Evolutionary conservation across 2,797 vertebrate genomes (phyloP), one percentile per base, ranked within the genome.

Genomic region (Morus bassanus): DNA sequence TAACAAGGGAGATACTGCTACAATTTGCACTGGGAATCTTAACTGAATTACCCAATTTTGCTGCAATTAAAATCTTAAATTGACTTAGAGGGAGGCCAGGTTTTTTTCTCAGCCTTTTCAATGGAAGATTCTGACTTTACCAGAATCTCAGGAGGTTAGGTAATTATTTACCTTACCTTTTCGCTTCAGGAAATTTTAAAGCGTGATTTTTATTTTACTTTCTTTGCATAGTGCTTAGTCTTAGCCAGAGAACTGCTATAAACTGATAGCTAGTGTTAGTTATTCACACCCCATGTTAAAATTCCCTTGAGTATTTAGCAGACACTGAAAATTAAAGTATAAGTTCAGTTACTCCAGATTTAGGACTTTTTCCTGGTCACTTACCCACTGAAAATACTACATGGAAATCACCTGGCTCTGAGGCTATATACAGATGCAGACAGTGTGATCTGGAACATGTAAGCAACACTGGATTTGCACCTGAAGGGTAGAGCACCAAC

Each of bases 381-480:
- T 77, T n/a, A 80, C 9, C 8, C 28, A 64, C 60, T 59, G 51
- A 74, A 91, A 89, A 53, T 19, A 10, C 24, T 8, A 10, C 2
- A 0, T 23, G 56, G 77, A 70, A 79, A 31, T 19, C 4, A 6
- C 30, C 57, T 37, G 31, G 21, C 59, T 41, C 48, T 56, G 54
- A 82, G 74, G 25, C 39, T 27, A 15, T 5, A 51, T 21, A 48
- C 11, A 56, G 45, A 17, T 4, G 16, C 30, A n/a, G 30, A 60
- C 0, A 0, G 0, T 9, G 18, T 8, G n/a, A 63, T 19, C 22
- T 1, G 0, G 51, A 77, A 22, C 23, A 39, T 0, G 3, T 9
- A 31, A 48, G 51, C 27, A 45, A 37, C 10, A 5, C 7, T 13
- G 12, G 33, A 72, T 88, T 88, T 73, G 25, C 59, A 72, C 33